phyloP scores from a whole-genome alignment of 2,888 invertebrate genomes.

The Nomada ferruginata region DNA sequence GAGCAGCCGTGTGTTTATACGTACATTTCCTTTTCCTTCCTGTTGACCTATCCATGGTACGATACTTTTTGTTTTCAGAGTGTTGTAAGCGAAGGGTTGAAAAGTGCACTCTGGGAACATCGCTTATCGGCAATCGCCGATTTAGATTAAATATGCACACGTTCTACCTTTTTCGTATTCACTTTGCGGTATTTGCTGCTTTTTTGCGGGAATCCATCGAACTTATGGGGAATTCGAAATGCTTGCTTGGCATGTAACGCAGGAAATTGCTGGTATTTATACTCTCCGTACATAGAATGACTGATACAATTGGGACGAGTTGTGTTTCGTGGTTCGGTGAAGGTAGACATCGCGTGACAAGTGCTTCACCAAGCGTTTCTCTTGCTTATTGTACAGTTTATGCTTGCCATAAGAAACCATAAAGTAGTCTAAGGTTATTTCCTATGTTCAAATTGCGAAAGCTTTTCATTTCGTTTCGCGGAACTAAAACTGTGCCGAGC shows the following conservation, averaged over 20 bases:
- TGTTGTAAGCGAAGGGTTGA: too few relatives aligned
- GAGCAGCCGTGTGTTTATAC: too few relatives aligned
- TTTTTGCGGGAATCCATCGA: too few relatives aligned
- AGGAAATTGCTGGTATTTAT: slow-evolving; percentile 3
- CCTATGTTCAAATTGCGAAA: background rate
- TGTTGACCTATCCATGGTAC: too few relatives aligned
- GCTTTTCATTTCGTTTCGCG: background rate
- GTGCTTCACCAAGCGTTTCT: slow-evolving; percentile 15
- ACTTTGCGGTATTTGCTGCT: background rate
- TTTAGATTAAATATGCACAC: background rate
- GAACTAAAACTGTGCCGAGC: too few relatives aligned
- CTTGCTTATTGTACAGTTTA: slow-evolving; percentile 11
- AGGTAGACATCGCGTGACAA: slow-evolving; percentile 21
- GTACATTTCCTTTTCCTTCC: too few relatives aligned
- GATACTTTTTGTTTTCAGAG: too few relatives aligned
- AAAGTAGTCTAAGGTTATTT: background rate
- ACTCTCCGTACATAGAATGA: background rate
- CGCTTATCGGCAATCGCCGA: too few relatives aligned
- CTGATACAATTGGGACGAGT: slow-evolving; percentile 19
- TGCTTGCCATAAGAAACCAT: background rate
- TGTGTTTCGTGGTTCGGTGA: slow-evolving; percentile 24
- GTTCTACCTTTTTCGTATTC: slow-evolving; percentile 4
- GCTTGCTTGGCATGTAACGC: background rate
- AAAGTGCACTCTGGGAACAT: too few relatives aligned
- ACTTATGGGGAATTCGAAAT: background rate